These are phyloP conservation scores for Coremacera marginata DNA, from an alignment of 2,888 invertebrate genomes.

Conservation along the genomic window DNA sequence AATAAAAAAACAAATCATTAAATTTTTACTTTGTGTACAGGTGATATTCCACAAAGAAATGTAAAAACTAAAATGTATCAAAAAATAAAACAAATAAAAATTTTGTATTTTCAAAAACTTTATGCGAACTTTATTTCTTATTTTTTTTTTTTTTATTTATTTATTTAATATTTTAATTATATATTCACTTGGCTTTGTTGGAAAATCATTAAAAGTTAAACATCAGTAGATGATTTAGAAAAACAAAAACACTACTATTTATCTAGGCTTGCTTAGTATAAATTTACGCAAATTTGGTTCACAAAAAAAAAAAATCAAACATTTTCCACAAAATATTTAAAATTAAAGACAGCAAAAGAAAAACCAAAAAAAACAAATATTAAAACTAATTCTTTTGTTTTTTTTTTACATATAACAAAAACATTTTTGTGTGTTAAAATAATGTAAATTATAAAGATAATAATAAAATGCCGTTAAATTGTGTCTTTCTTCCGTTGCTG, in stretches of 20 bases:
- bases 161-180: conserved; percentile 6
- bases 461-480: background rate
- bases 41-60: too few species aligned
- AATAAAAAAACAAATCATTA: too few species aligned
- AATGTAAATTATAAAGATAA: background rate
- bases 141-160: conserved; percentile 6
- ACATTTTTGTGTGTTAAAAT: background rate
- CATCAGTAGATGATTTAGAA: conserved; percentile 14
- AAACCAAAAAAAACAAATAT: background rate
- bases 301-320: conserved; percentile 1
- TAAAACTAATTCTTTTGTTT: background rate
- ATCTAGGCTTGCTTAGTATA: background rate
- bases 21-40: too few species aligned
- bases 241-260: conserved; percentile 10
- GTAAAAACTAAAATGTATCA: too few species aligned
- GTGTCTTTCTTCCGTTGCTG: conserved; percentile 10
- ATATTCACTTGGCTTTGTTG: conserved; percentile 35
- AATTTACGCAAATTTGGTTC: background rate
- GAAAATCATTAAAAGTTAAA: conserved; percentile 24
- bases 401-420: background rate
- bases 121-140: conserved; percentile 1
- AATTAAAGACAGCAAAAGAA: background rate
- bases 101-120: background rate
- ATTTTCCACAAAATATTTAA: background rate
- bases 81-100: conserved; percentile 10